Conservation (phyloP, 2,888 invertebrate genomes). For the Allacma fusca region DNA sequence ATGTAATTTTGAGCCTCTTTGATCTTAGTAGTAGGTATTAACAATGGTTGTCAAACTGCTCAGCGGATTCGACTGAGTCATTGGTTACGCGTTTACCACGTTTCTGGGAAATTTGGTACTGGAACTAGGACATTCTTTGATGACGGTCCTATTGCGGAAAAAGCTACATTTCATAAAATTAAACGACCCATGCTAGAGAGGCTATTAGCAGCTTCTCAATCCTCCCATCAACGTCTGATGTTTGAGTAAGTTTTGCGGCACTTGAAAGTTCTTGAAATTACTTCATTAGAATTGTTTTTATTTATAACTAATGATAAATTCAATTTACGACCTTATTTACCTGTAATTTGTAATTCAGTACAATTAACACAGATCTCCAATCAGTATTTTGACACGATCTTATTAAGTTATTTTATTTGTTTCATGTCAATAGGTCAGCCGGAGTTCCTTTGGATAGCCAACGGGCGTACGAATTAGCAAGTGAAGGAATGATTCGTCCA, state of each 20-base stretch:
- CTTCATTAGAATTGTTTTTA: too few species aligned
- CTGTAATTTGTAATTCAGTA: background rate
- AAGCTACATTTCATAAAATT: slow-evolving; percentile 76
- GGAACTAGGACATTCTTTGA: slow-evolving; percentile 78
- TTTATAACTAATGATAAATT: too few species aligned
- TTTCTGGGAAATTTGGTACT: slow-evolving; percentile 78
- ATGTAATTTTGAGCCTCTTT: too few species aligned
- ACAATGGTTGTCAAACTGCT: slow-evolving; percentile 71
- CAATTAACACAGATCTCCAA: background rate
- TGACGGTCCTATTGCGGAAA: slow-evolving; percentile 76
- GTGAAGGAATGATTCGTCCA: slow-evolving; percentile 82
- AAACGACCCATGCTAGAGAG: slow-evolving; percentile 75
- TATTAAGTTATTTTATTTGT: too few species aligned
- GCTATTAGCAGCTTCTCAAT: slow-evolving; percentile 80
- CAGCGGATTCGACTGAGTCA: slow-evolving; percentile 70
- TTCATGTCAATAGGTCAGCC: slow-evolving; percentile 71
- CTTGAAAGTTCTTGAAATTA: background rate
- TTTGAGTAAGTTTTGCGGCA: slow-evolving; percentile 73
- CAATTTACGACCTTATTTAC: too few species aligned
- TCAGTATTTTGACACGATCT: too few species aligned
- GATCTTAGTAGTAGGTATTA: slow-evolving; percentile 75
- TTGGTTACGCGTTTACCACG: slow-evolving; percentile 75
- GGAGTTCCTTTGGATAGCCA: slow-evolving; percentile 87
- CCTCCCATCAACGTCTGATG: slow-evolving; percentile 85
- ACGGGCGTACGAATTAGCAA: slow-evolving; percentile 87